Base-by-base conservation (phyloP, 2,113 vertebrate species). In the Dolichallabes microphthalmus region DNA sequence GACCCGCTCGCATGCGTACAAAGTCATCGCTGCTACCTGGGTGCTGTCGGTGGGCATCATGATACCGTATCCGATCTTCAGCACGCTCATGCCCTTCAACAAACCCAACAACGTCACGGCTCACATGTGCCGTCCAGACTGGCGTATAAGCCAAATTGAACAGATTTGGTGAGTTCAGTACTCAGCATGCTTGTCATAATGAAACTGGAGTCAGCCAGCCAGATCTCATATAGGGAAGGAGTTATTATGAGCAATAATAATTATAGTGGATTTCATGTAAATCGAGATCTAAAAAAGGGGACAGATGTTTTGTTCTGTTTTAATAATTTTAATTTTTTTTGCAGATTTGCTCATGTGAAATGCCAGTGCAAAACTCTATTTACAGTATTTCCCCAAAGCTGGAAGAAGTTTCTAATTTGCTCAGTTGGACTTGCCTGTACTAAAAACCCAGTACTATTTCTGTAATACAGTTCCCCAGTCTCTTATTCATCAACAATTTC, bases 1-100 rank as follows among this genome's bases (percentile, higher is more conserved):
- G 94, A 99, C 98, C 0, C 96, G 95, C 30, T 98, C 98, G 25
- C 98, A 98, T 0, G 97, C 98, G 1, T 96, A 94, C 90, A 95
- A 97, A 0, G 98, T 99, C 90, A 98, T 99, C 13, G 89, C 94
- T 0, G 92, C 94, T 90, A 99, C 97, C 14, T 99, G 98, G 98
- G 90, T 94, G 2, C 83, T 97, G 58, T 97, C 98, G 0, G 92
- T 96, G 3, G 88, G 97, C 45, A 93, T 99, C 89, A 98, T 98
- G 98, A 89, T 97, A 84, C 98, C 98, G 2, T 99, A 98, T 73
- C 96, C 96, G 0, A 91, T 97, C 71, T 98, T 97, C 94, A 97
- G 94, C 35, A 85, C 76, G 32, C 7, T 91, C 3, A 86, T 89
- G 10, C n/a, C 93, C 0, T 94, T 95, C 89, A 63, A 64, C 20